Base-by-base conservation (phyloP, 2,113 vertebrate genomes). In the Ammodramus savannarum region DNA sequence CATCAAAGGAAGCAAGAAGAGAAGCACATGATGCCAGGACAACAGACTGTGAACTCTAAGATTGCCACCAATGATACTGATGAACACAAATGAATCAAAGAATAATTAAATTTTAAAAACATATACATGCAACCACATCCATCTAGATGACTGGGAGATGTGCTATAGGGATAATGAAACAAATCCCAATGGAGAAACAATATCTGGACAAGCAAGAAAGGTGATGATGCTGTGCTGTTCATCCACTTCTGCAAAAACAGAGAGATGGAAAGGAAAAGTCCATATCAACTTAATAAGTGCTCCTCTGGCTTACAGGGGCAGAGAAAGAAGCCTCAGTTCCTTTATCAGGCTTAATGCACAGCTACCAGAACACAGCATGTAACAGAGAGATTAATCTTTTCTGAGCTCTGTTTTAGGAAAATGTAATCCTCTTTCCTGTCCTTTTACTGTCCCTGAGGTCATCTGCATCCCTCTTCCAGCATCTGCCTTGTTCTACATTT, bases 251-350 rank as follows among this genome's bases (percentile, higher is more conserved):
- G 22, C 32, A 92, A 67, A 63, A 63, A 20, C 11, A 38, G 57
- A 44, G 36, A 48, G 48, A 55, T 26, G n/a, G 26, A 83, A 91
- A 34, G 9, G 31, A 67, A 39, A 32, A 74, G 29, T 63, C 72
- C 31, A 43, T 3, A 59, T 0, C 0, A 78, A 89, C 19, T 39
- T 48, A 48, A 1, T 57, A n/a, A 85, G 68, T 22, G 52, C 5
- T 79, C 22, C 51, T 49, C 43, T 9, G 13, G 17, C 11, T 66
- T 65, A 63, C 0, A 76, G 13, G 8, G 38, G 21, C 39, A 85
- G 29, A 89, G 36, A 72, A 76, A 49, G n/a, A 83, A 82, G 27
- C n/a, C 44, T 55, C 27, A 20, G 26, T 41, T 76, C 22, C 15
- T 16, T 65, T 68, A 75, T 46, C 41, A 46, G 15, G 63, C 13